A percentile compares a stretch with the other conserved stretches of the same genome.
Conservation (phyloP, 2,113 vertebrate genomes). For the Xiphias gladius region DNA sequence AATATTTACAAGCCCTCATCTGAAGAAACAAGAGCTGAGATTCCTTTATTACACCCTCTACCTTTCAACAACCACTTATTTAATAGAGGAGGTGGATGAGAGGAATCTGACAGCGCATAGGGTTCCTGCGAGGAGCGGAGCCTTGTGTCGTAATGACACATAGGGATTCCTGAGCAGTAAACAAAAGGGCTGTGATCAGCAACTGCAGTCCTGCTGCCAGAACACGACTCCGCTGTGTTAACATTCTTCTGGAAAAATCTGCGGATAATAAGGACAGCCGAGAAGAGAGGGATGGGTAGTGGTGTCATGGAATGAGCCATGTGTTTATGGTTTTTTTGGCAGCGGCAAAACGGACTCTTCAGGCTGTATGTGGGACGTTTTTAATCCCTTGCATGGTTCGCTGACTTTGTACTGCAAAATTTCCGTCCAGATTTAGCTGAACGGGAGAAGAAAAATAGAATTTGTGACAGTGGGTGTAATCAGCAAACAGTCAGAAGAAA, state of each 20-base stretch:
- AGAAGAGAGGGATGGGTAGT: constrained; percentile 29
- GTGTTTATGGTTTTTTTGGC: constrained; percentile 58
- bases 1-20: constrained; percentile 30
- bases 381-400: constrained; percentile 43
- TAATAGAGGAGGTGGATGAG: constrained; percentile 12
- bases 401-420: constrained; percentile 24
- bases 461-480: constrained; percentile 19
- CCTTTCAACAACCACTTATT: constrained; percentile 52
- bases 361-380: constrained; percentile 7
- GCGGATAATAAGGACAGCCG: constrained; percentile 32
- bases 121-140: neutral
- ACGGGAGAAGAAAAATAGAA: constrained; percentile 19
- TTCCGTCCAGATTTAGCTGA: neutral
- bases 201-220: constrained; percentile 30
- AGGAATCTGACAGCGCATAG: constrained; percentile 18
- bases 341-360: neutral
- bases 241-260: constrained; percentile 59
- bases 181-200: constrained; percentile 46
- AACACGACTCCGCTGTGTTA: constrained; percentile 34
- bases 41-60: constrained; percentile 9
- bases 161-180: constrained; percentile 46
- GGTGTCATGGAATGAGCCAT: constrained; percentile 58
- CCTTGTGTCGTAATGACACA: constrained; percentile 30
- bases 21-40: neutral
- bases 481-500: constrained; percentile 17